phyloP scores from a whole-genome alignment of 2,113 vertebrate species.

The Vulpes ferrilata region DNA sequence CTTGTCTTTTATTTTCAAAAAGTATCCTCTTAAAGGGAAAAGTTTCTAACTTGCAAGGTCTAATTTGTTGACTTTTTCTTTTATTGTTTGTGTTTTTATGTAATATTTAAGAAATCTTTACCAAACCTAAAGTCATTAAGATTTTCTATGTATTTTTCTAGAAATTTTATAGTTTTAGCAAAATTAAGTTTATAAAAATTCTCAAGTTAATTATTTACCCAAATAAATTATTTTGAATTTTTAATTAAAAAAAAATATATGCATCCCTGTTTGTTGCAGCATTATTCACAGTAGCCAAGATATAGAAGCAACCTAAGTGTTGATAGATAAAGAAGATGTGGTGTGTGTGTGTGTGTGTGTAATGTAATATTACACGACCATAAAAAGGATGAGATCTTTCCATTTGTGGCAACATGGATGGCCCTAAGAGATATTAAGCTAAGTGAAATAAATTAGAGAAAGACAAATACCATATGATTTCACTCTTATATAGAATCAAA shows the following conservation, averaged over 20 bases:
- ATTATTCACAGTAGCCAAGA: not conserved
- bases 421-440: not conserved
- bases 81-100: not conserved
- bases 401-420: not conserved
- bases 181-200: not conserved
- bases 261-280: not conserved
- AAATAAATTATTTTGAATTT: not conserved
- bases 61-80: not conserved
- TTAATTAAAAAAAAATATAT: not conserved
- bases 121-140: not conserved
- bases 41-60: not conserved
- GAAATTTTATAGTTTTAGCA: not conserved
- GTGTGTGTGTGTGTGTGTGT: not conserved
- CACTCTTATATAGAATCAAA: not conserved
- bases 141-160: not conserved
- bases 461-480: not conserved
- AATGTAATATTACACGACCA: not conserved
- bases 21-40: not conserved
- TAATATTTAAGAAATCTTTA: not conserved
- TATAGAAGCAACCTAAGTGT: not conserved
- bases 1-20: not conserved
- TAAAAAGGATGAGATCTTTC: not conserved
- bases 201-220: not conserved
- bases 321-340: not conserved
- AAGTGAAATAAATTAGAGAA: not conserved